Evolutionary conservation across 2,113 vertebrate species (phyloP).

Genomic region (Elachura formosa): DNA sequence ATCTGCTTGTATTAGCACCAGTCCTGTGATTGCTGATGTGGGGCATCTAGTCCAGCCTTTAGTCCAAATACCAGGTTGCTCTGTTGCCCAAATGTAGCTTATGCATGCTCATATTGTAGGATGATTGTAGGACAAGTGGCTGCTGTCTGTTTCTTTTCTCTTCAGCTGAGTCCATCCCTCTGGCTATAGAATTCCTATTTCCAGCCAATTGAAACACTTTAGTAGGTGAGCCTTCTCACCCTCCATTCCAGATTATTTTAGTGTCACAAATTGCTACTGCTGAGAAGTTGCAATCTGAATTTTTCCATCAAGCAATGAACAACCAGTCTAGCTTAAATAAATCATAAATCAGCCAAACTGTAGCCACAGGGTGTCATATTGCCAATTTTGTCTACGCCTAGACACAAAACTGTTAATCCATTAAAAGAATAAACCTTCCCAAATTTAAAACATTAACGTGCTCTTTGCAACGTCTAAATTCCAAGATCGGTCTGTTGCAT

Average conservation of each 20-base stretch:
- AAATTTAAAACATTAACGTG: background rate
- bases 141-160: background rate
- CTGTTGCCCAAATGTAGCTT: background rate
- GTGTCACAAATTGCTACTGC: background rate
- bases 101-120: background rate
- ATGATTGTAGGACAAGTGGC: background rate
- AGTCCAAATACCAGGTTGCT: background rate
- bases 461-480: background rate
- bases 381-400: background rate
- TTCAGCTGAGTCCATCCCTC: fast-evolving
- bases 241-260: background rate
- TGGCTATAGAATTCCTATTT: background rate
- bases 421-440: background rate
- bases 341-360: background rate
- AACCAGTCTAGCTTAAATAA: background rate
- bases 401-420: background rate
- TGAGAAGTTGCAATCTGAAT: background rate
- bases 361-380: background rate
- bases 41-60: background rate
- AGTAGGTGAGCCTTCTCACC: fast-evolving
- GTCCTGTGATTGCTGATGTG: background rate
- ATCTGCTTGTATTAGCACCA: background rate
- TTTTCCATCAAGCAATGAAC: background rate
- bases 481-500: background rate
- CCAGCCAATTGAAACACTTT: background rate